phyloP scores from a whole-genome alignment of 2,888 invertebrate genomes.

The Glomeris marginata region DNA sequence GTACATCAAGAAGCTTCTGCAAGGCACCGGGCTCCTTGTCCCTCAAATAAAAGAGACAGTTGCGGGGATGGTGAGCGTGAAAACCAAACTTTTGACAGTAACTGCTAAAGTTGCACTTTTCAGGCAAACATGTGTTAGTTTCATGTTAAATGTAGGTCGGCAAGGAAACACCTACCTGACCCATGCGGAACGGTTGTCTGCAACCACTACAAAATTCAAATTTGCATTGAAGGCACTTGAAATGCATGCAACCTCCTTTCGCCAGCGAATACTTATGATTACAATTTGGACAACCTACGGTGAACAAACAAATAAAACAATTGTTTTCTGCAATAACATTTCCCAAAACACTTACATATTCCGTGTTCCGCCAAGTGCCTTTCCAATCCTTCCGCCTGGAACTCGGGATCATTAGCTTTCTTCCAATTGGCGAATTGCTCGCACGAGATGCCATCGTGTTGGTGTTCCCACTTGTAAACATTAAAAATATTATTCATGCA shows the following conservation, averaged over 20 bases:
- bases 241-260: conserved; percentile 4
- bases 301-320: conserved; percentile 8
- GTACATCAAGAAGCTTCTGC: no score
- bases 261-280: background rate
- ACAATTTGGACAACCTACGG: conserved; percentile 8
- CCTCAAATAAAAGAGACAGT: no score
- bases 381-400: conserved; percentile 64
- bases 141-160: background rate
- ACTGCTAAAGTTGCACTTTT: conserved; percentile 21
- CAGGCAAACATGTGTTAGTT: no score
- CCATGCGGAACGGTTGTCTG: conserved; percentile 42
- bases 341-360: conserved; percentile 35
- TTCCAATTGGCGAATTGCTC: conserved; percentile 75
- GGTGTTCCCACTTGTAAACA: conserved; percentile 87
- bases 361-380: conserved; percentile 83
- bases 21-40: no score
- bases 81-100: conserved; percentile 54
- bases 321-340: no score
- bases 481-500: conserved; percentile 20
- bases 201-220: background rate
- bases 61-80: no score
- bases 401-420: conserved; percentile 75
- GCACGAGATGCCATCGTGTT: conserved; percentile 76
- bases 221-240: conserved; percentile 1
- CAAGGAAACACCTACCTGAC: conserved; percentile 30